Base-by-base conservation (phyloP, 1,140 invertebrate species). In the Drosophila pruinosa region DNA sequence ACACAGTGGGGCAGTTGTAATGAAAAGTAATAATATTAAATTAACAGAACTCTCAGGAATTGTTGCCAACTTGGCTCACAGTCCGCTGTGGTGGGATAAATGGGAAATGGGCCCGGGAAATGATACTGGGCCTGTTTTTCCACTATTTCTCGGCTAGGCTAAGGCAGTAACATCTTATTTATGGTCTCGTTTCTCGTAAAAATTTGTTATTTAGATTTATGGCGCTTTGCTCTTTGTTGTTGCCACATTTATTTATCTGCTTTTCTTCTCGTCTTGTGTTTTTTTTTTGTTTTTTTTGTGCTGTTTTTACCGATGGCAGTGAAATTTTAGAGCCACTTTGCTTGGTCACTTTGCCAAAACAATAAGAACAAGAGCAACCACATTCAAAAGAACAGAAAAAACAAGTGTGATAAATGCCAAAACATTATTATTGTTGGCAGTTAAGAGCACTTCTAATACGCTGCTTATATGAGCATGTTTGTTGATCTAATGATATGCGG, bases 141-240 rank as follows among this genome's bases (percentile, higher is more conserved):
- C 58, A 45, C 53, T 57, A 53, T 79, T 78, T 58, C 48, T 15
- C 54, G n/a, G 57, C 62, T 62, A 68, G 62, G 73, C 38, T 15
- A 17, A 31, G 58, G 54, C 39, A 34, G 65, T 67, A 86, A 86
- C 81, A 77, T 88, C 81, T 86, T 86, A 86, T 86, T 86, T 86
- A 86, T 86, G 81, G 81, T 88, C 78, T 83, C 81, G 81, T 78
- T 81, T 86, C 81, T 86, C 81, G 81, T 86, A 86, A 86, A 86
- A 86, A 86, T 86, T 86, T 86, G 81, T 86, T 86, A 86, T 86
- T 86, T 86, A 86, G 81, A 86, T 86, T 86, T 86, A 86, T 86
- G 78, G 82, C 74, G 82, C 59, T 86, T 86, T 81, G 81, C 82
- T 81, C 81, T 86, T 85, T 85, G 81, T 85, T 86, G 81, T 86